These are phyloP conservation scores for Cynodonichthys magdalenae DNA, from an alignment of 2,797 vertebrate genomes.

Conservation along the genomic window DNA sequence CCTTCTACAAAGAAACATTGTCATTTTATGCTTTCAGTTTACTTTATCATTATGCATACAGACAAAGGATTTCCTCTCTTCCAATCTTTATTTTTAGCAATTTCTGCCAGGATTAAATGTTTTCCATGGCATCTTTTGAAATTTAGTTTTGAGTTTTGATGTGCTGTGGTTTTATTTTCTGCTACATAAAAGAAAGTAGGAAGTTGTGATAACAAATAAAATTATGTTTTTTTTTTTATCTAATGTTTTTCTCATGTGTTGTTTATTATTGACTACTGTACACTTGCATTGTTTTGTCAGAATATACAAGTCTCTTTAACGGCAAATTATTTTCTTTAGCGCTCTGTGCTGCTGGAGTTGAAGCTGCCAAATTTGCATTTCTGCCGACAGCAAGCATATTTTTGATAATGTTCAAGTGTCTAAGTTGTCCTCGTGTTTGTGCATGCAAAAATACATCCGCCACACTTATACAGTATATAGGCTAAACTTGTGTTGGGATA, in stretches of 20 bases:
- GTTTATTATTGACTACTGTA: not conserved
- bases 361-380: not conserved
- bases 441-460: too few relatives aligned
- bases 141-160: not conserved
- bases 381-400: too few relatives aligned
- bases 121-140: not conserved
- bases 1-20: too few relatives aligned
- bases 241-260: not conserved
- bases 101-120: not conserved
- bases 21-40: not conserved
- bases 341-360: not conserved
- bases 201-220: not conserved
- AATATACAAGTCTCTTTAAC: too few relatives aligned
- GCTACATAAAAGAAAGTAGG: not conserved
- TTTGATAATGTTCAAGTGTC: too few relatives aligned
- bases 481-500: not conserved
- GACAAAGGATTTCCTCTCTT: not conserved
- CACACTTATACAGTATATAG: too few relatives aligned
- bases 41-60: not conserved
- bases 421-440: too few relatives aligned
- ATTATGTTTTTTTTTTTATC: not conserved
- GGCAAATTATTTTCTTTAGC: too few relatives aligned
- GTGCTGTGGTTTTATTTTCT: not conserved
- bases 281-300: too few relatives aligned
- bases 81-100: too few relatives aligned